phyloP scores from a whole-genome alignment of 2,888 invertebrate genomes.

The Parnassius mnemosyne region DNA sequence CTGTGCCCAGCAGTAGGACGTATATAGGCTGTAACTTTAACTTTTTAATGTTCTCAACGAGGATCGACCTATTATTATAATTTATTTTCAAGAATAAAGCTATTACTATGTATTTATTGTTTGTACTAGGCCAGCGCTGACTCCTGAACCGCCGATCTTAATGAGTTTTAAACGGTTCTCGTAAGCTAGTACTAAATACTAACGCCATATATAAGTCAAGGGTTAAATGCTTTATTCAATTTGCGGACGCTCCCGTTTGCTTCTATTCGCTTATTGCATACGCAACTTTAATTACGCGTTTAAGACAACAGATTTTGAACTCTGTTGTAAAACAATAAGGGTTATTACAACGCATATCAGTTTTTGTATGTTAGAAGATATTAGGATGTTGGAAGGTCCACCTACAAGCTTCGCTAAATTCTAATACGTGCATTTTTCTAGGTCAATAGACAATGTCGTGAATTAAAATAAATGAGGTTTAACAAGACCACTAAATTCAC shows the following conservation, averaged over 20 bases:
- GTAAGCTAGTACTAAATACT: conserved; percentile 3
- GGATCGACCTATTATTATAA: too few relatives aligned
- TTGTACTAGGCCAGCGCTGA: too few relatives aligned
- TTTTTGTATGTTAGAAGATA: conserved; percentile 27
- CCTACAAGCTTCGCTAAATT: conserved; percentile 24
- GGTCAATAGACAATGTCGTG: conserved; percentile 38
- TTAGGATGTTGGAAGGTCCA: conserved; percentile 40
- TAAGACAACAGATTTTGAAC: conserved; percentile 37
- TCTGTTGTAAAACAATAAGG: conserved; percentile 41
- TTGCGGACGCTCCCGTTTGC: conserved; percentile 67
- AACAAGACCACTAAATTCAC: conserved; percentile 17
- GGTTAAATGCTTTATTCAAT: conserved; percentile 72
- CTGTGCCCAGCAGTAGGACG: too few relatives aligned
- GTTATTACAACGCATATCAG: conserved; percentile 25
- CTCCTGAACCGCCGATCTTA: too few relatives aligned
- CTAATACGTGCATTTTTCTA: conserved; percentile 32
- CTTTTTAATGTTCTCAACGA: too few relatives aligned
- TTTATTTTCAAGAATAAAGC: too few relatives aligned
- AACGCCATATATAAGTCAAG: conserved; percentile 42
- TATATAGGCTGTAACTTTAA: too few relatives aligned
- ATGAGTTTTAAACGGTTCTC: too few relatives aligned
- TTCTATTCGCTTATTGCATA: conserved; percentile 53
- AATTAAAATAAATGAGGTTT: conserved; percentile 36
- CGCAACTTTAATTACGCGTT: conserved; percentile 33
- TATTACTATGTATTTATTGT: too few relatives aligned